Base-by-base conservation (phyloP, 2,888 invertebrate species). In the Caprella mutica region DNA sequence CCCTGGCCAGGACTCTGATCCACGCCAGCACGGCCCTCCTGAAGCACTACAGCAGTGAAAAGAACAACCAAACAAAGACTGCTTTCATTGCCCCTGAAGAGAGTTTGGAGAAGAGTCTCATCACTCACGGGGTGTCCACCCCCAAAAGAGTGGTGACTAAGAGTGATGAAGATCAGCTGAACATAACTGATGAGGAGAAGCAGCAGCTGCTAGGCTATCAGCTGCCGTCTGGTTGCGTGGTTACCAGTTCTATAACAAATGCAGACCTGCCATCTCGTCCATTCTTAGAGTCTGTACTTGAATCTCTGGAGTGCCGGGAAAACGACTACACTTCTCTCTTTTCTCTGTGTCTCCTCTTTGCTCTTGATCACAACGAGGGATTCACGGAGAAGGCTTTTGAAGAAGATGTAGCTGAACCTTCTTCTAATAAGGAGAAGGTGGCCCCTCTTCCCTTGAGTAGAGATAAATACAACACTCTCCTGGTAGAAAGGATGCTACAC, bases 251-350 rank as follows among this genome's bases (percentile, higher is more conserved):
- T 21, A n/a, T 14, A 17, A 52, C 29, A 19, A 51, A 52, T 33
- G 75, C 5, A 69, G 76, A 77, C 39, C 73, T 80, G 46, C 75
- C 76, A 23, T 80, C 76, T 66, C 81, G 84, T 68, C 86, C 92
- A 1, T 94, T 94, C 74, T 76, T 96, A 66, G 88, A 92, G 72
- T 86, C 90, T 5, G 82, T 96, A 50, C 77, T 93, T 60, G 84
- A 85, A 68, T 84, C 91, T 0, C 76, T 97, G 66, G 86, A 89
- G 69, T 90, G 91, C 71, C 78, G 78, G 12, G 92, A 93, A 70
- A 94, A 94, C 73, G 97, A 98, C 76, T 96, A 97, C 71, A 81
- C 87, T 44, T 85, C 94, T 5, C 76, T 98, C 59, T 89, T 96
- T 72, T 85, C 87, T 3, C 77, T 97, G 17, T 90, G 93, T 73